Evolutionary conservation across 2,113 vertebrate species (phyloP).

Genomic region (Aythya baeri): DNA sequence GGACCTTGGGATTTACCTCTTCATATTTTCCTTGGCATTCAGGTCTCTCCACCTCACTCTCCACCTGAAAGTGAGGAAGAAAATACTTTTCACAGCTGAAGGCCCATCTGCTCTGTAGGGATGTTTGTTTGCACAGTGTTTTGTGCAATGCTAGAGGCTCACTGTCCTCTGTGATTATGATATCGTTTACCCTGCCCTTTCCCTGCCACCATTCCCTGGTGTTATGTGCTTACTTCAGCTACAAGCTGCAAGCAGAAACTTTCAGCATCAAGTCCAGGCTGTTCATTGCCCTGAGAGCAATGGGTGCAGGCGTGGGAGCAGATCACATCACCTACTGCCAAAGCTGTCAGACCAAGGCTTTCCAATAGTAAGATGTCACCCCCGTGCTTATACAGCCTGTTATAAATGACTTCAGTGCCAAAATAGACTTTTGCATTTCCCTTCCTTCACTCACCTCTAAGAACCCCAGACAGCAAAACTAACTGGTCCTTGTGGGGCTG

Average conservation of each 20-base stretch:
- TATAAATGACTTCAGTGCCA: background rate
- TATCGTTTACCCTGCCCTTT: background rate
- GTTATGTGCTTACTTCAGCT: background rate
- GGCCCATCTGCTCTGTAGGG: background rate
- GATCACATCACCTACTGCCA: background rate
- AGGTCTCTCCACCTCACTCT: background rate
- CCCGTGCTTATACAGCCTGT: background rate
- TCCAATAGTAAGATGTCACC: background rate
- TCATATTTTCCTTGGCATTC: background rate
- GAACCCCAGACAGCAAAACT: background rate
- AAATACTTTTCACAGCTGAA: background rate
- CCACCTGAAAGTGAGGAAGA: background rate
- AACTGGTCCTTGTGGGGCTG: background rate
- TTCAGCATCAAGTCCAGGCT: background rate
- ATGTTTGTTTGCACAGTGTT: background rate
- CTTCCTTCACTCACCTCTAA: background rate
- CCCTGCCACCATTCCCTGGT: background rate
- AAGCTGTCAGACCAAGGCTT: background rate
- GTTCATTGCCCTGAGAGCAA: background rate
- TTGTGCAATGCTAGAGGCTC: background rate
- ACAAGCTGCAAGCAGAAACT: background rate
- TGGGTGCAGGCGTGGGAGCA: rapidly evolving
- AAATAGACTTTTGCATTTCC: background rate
- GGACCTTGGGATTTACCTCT: background rate
- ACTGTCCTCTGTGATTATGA: background rate